Conservation (phyloP, 92 coral and sea anemone species). For the Umimayanthus kanabou region DNA sequence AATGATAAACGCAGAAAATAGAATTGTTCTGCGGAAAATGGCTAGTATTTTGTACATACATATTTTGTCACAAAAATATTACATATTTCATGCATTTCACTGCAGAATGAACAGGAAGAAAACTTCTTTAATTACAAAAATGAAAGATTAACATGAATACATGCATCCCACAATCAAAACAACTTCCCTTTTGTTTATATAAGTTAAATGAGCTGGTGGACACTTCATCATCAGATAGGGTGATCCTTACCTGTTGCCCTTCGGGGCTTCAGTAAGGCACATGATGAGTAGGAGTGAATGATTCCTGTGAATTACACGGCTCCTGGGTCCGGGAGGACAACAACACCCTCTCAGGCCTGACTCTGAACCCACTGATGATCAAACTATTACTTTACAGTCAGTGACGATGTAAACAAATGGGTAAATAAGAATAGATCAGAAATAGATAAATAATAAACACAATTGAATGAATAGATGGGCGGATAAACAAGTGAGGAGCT, state of each 20-base stretch:
- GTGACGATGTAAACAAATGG: no score
- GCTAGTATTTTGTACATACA: neutral
- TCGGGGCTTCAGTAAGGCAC: no score
- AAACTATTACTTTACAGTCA: neutral
- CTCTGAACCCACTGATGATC: slow-evolving; percentile 84
- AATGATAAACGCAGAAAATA: neutral
- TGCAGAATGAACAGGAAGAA: neutral
- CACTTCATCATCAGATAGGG: slow-evolving; percentile 49
- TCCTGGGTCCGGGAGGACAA: slow-evolving; percentile 3
- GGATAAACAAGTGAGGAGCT: no score
- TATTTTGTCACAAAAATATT: neutral
- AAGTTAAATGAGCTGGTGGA: no score
- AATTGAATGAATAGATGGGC: no score
- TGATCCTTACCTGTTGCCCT: no score
- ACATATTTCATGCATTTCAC: no score
- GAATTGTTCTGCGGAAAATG: no score
- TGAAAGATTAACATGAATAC: neutral
- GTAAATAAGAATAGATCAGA: no score
- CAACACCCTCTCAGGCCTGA: slow-evolving; percentile 62
- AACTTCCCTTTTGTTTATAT: neutral
- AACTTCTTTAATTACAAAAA: neutral
- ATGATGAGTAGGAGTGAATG: slow-evolving; percentile 38
- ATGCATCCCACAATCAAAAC: slow-evolving; percentile 6
- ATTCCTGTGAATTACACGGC: slow-evolving; percentile 81
- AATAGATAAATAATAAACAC: no score